A percentile compares a stretch with the other conserved stretches of the same genome.
Evolutionary conservation across 2,113 vertebrate genomes (phyloP).

Genomic region (Ptychochromis oligacanthus): DNA sequence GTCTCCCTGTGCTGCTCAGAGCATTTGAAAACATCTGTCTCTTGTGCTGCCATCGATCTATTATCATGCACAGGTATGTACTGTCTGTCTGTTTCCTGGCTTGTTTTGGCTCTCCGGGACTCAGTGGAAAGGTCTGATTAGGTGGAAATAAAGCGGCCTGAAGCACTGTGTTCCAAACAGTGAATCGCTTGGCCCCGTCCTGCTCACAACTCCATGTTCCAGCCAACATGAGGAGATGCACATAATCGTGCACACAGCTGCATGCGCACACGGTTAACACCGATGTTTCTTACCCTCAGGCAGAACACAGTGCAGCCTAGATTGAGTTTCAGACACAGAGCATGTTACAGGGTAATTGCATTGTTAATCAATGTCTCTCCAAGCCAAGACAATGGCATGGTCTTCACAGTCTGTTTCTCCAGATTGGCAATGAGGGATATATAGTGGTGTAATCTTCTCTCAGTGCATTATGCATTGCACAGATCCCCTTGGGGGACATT

Average conservation of each 20-base stretch:
- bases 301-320: constrained; percentile 64
- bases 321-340: constrained; percentile 80
- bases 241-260: constrained; percentile 17
- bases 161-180: constrained; percentile 42
- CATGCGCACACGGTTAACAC: constrained; percentile 39
- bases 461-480: constrained; percentile 65
- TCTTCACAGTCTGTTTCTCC: constrained; percentile 65
- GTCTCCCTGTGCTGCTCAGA: constrained; percentile 20
- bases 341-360: constrained; percentile 81
- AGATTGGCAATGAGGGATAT: constrained; percentile 72
- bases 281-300: constrained; percentile 57
- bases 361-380: constrained; percentile 83
- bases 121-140: constrained; percentile 48
- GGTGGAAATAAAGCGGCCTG: constrained; percentile 55
- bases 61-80: constrained; percentile 55
- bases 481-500: constrained; percentile 49
- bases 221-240: constrained; percentile 57
- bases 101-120: constrained; percentile 48
- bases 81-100: constrained; percentile 41
- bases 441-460: constrained; percentile 73
- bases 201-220: constrained; percentile 50
- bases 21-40: constrained; percentile 45
- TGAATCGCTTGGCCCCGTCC: constrained; percentile 27
- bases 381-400: constrained; percentile 72
- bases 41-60: constrained; percentile 32